Percentiles rank a stretch among this genome's conserved stretches.
These are phyloP conservation scores for Okapia johnstoni DNA, from an alignment of 2,113 vertebrate species.

Conservation along the genomic window DNA sequence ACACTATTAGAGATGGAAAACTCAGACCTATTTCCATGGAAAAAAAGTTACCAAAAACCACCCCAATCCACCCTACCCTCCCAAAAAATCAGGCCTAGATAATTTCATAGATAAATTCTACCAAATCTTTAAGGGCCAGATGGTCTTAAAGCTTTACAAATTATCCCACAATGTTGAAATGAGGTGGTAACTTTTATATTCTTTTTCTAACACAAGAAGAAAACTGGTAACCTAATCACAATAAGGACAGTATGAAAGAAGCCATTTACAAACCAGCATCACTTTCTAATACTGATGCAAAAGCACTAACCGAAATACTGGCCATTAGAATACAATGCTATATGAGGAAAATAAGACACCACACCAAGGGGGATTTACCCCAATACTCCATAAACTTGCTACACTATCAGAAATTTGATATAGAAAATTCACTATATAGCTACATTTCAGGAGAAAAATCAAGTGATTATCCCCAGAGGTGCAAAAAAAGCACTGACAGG, in stretches of 20 bases:
- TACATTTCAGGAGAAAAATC: not conserved
- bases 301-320: not conserved
- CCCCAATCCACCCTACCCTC: not conserved
- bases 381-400: not conserved
- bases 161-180: not conserved
- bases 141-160: not conserved
- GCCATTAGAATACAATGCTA: not conserved
- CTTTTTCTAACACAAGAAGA: not conserved
- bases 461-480: not conserved
- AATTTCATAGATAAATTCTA: not conserved
- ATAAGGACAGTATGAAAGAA: not conserved
- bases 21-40: not conserved
- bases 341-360: not conserved
- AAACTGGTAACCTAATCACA: not conserved
- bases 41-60: not conserved
- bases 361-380: not conserved
- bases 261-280: not conserved
- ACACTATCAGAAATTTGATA: not conserved
- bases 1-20: not conserved
- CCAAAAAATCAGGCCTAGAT: not conserved
- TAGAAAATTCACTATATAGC: not conserved
- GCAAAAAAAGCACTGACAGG: not conserved
- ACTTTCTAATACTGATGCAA: not conserved
- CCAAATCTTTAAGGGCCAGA: not conserved
- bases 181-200: not conserved